phyloP scores from a whole-genome alignment of 1,140 invertebrate genomes.

The Drosophila sulfurigaster region DNA sequence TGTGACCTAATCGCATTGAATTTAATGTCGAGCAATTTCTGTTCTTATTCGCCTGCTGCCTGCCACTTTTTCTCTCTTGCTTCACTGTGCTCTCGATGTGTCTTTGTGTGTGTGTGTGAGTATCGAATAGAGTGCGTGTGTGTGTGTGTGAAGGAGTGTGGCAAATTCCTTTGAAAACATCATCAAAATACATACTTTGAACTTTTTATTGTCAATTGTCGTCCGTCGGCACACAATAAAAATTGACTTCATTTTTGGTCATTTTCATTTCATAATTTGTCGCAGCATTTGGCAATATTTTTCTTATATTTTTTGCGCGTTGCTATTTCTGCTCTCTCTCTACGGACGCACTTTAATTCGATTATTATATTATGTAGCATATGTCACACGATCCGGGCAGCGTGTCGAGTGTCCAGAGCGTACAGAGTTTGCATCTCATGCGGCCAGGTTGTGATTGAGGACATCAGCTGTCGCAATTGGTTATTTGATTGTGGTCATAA shows the following conservation, averaged over 20 bases:
- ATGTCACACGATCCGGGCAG: constrained; percentile 6
- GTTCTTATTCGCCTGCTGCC: constrained; percentile 41
- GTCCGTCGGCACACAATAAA: constrained; percentile 65
- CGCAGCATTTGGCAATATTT: constrained; percentile 33
- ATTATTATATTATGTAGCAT: constrained; percentile 40
- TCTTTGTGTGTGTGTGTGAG: constrained; percentile 4
- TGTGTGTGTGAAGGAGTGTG: constrained; percentile 22
- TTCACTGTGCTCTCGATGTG: neutral
- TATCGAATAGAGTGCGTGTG: constrained; percentile 2
- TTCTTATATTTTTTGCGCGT: neutral
- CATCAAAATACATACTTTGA: constrained; percentile 75
- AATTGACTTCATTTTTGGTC: constrained; percentile 69
- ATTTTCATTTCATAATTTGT: constrained; percentile 80
- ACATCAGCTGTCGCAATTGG: constrained; percentile 56
- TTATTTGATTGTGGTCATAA: constrained; percentile 73
- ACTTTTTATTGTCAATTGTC: constrained; percentile 78
- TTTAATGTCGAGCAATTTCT: constrained; percentile 77
- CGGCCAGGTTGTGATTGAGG: constrained; percentile 36
- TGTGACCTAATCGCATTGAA: constrained; percentile 78
- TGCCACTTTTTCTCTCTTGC: constrained; percentile 15
- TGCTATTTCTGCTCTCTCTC: constrained; percentile 9
- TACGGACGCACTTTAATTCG: constrained; percentile 50
- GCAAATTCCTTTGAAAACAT: constrained; percentile 66
- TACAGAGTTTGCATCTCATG: constrained; percentile 12
- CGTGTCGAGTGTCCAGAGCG: constrained; percentile 15